Percentiles rank a stretch among this genome's conserved stretches.
These are phyloP conservation scores for human DNA, from an alignment of 2,113 vertebrate species.

Conservation along the genomic window GRCh38 chr6:104406501-104407000, in stretches of 20 bases:
- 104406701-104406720: neutral
- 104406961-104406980: neutral
- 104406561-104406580: neutral
- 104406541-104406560: neutral
- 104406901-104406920: neutral
- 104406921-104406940: slow-evolving; percentile 1
- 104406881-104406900: neutral
- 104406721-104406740: neutral
- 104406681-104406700: neutral
- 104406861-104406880: neutral
- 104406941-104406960: slow-evolving; percentile 23
- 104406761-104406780: neutral
- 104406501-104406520: neutral
- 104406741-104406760: neutral
- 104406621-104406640: neutral
- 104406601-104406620: neutral
- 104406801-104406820: slow-evolving; percentile 12
- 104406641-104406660: neutral
- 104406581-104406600: neutral
- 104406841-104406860: neutral
- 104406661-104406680: neutral
- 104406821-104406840: slow-evolving; percentile 26
- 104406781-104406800: neutral
- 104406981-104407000: neutral
- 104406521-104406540: neutral